Evolutionary conservation across 2,113 vertebrate species (phyloP).

Genomic region (Cynopterus brachyotis): DNA sequence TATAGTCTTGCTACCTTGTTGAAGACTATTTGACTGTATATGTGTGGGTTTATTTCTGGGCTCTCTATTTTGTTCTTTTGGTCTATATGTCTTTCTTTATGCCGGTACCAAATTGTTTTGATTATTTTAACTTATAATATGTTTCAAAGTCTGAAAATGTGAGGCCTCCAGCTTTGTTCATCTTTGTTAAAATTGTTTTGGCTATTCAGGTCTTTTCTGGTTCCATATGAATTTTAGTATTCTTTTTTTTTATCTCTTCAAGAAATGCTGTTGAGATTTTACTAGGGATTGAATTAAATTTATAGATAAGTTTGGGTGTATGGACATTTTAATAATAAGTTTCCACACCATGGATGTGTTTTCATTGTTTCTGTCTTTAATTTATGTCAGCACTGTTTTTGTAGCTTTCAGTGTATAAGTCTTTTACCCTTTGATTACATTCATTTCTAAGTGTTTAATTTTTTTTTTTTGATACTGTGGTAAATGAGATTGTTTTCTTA

Average conservation of each 20-base stretch:
- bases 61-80: not conserved
- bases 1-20: too few relatives aligned
- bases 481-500: not conserved
- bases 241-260: not conserved
- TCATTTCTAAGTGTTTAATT: not conserved
- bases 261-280: not conserved
- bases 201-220: not conserved
- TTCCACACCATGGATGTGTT: not conserved
- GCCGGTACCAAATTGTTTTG: not conserved
- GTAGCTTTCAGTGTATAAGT: not conserved
- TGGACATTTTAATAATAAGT: not conserved
- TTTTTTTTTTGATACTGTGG: not conserved
- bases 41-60: too few relatives aligned
- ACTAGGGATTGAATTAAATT: not conserved
- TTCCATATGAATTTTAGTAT: not conserved
- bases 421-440: not conserved
- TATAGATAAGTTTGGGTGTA: not conserved
- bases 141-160: not conserved
- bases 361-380: not conserved
- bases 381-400: not conserved
- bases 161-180: not conserved
- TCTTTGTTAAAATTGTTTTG: not conserved
- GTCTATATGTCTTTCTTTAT: not conserved
- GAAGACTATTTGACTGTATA: too few relatives aligned
- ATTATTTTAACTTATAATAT: not conserved